These are phyloP conservation scores for Cyrtodaria siliqua DNA, from an alignment of 2,888 invertebrate genomes.

Conservation along the genomic window DNA sequence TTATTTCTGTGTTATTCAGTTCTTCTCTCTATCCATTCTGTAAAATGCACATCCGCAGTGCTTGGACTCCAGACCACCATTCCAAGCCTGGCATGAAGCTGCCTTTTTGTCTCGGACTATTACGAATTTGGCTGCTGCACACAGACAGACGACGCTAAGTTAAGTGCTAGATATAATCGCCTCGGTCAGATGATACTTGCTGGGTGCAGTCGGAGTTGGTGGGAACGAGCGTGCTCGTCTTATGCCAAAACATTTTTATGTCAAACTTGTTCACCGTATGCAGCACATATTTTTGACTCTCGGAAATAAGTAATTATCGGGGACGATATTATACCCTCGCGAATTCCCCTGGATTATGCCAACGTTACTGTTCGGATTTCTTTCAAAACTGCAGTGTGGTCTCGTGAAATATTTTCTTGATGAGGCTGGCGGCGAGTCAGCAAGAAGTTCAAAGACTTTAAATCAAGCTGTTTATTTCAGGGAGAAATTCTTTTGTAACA, in stretches of 20 bases:
- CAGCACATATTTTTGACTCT: conserved; percentile 82
- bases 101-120: conserved; percentile 79
- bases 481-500: conserved; percentile 69
- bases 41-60: conserved; percentile 79
- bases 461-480: conserved; percentile 9
- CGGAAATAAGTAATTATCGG: conserved; percentile 68
- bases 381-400: conserved; percentile 69
- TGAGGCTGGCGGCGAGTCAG: conserved; percentile 41
- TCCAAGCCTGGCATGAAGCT: conserved; percentile 62
- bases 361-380: conserved; percentile 72
- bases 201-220: conserved; percentile 29
- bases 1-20: background rate
- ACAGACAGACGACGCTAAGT: conserved; percentile 56
- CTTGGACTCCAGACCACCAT: conserved; percentile 81
- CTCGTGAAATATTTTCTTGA: conserved; percentile 67
- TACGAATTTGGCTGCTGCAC: conserved; percentile 81
- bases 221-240: conserved; percentile 68
- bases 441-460: conserved; percentile 41
- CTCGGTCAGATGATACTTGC: conserved; percentile 47
- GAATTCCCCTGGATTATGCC: conserved; percentile 82
- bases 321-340: conserved; percentile 38
- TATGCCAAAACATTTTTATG: conserved; percentile 77
- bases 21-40: background rate
- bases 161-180: conserved; percentile 60
- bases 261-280: conserved; percentile 83